phyloP scores from a whole-genome alignment of 1,140 invertebrate species.

The Colletes latitarsis region DNA sequence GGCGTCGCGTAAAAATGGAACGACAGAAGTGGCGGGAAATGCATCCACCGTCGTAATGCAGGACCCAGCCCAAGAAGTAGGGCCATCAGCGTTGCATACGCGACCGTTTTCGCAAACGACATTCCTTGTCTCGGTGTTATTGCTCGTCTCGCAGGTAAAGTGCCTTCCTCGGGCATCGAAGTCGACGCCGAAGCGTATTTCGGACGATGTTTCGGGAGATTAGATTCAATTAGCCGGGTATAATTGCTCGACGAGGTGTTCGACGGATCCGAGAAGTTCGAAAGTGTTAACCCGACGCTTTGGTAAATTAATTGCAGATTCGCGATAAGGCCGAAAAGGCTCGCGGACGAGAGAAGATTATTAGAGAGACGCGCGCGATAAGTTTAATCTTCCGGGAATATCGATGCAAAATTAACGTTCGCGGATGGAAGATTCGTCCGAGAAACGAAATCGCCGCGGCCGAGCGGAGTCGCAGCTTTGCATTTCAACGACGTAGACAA shows the following conservation, averaged over 20 bases:
- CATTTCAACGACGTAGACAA: constrained; percentile 57
- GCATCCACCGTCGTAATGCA: constrained; percentile 37
- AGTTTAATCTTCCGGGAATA: too few species aligned
- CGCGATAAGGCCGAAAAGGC: too few species aligned
- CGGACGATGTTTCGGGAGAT: not conserved
- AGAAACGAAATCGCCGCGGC: constrained; percentile 8
- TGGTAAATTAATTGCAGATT: too few species aligned
- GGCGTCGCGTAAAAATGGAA: constrained; percentile 32
- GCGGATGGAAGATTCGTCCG: not conserved
- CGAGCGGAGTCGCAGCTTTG: constrained; percentile 39
- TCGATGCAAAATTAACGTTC: too few species aligned
- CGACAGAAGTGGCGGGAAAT: constrained; percentile 34
- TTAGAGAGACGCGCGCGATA: too few species aligned
- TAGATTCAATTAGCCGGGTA: not conserved
- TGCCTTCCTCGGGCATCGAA: not conserved
- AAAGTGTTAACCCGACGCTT: too few species aligned
- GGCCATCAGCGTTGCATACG: not conserved
- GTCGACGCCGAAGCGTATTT: not conserved
- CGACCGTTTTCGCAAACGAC: constrained; percentile 18
- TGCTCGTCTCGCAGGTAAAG: constrained; percentile 3
- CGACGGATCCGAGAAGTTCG: too few species aligned
- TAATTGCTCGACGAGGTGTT: too few species aligned
- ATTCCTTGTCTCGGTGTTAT: constrained; percentile 38
- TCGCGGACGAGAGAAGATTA: too few species aligned
- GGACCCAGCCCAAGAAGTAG: not conserved